Evolutionary conservation across 2,888 invertebrate species (phyloP), one percentile per base, ranked within the genome.

Genomic region (Lasioglossum villosulum): DNA sequence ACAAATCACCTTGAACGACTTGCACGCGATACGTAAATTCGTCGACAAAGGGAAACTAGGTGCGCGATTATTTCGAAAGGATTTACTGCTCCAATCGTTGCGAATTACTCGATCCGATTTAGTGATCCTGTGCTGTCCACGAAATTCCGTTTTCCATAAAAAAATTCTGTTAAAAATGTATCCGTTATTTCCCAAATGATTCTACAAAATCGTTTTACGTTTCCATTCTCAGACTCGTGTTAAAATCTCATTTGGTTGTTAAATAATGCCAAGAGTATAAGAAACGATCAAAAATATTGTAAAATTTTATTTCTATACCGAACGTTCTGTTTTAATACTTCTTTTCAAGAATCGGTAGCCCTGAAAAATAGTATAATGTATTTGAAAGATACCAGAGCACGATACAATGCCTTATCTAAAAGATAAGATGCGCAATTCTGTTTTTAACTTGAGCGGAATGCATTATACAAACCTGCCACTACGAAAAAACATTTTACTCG

Each of bases 1-100:
- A 68, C 68, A 68, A 68, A 68, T 68, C 34, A 68, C 68, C 37
- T 37, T 37, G 37, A 37, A 34, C 37, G 37, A 68, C 68, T 34
- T 68, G 23, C 34, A 19, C 68, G 68, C 34, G 68, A 68, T 23
- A 37, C 23, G 34, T 37, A 68, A 68, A 68, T 37, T 37, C 34
- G 68, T 37, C 68, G 68, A 68, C 68, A 37, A 34, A 37, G 68
- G 68, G 23, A 37, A 68, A 23, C 68, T 34, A 23, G 37, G 14
- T 23, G 23, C 30, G 30, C 66, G 30, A 66, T 19, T 37, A 37
- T 68, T 68, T 34, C 34, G 30, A 34, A 66, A 34, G 30, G 66
- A 30, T 34, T 30, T 30, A 30, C 30, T 8, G 66, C 19, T 19
- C 30, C 30, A 19, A 63, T 30, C 30, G 66, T 8, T 19, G 30